Evolutionary conservation across 2,113 vertebrate species (phyloP).

Genomic region (Ptyas mucosa): DNA sequence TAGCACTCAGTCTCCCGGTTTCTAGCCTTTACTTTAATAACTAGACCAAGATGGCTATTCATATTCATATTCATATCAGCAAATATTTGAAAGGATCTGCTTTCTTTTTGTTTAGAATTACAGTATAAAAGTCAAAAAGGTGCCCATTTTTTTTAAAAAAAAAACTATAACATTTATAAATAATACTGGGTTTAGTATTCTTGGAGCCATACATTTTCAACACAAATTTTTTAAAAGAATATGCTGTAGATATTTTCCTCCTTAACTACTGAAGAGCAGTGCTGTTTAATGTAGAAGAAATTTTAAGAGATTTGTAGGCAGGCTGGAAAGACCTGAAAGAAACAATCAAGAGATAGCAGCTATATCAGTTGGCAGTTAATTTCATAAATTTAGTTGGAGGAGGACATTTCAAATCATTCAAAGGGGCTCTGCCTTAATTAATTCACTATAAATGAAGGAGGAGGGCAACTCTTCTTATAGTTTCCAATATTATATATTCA

Average conservation of each 20-base stretch:
- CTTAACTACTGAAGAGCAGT: slow-evolving; percentile 14
- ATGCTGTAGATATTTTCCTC: slow-evolving; percentile 32
- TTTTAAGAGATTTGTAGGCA: not conserved
- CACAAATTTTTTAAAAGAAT: slow-evolving; percentile 23
- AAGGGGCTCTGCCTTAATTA: not conserved
- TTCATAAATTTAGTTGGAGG: not conserved
- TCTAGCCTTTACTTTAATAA: not conserved
- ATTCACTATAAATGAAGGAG: not conserved
- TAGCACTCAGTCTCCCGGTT: not conserved
- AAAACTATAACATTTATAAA: slow-evolving; percentile 42
- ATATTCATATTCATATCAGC: not conserved
- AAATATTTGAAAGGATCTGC: not conserved
- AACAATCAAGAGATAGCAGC: not conserved
- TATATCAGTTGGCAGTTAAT: not conserved
- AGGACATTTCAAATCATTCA: not conserved
- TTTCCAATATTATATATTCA: not conserved
- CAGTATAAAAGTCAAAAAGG: not conserved
- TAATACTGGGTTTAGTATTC: slow-evolving; percentile 23
- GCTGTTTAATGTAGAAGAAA: not conserved
- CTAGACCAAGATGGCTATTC: not conserved
- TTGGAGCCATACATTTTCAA: not conserved
- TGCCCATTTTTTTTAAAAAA: not conserved
- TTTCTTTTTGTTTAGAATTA: not conserved
- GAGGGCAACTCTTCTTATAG: not conserved
- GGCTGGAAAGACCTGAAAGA: not conserved